These are phyloP conservation scores for Caloenas nicobarica DNA, from an alignment of 2,113 vertebrate species.

Conservation along the genomic window DNA sequence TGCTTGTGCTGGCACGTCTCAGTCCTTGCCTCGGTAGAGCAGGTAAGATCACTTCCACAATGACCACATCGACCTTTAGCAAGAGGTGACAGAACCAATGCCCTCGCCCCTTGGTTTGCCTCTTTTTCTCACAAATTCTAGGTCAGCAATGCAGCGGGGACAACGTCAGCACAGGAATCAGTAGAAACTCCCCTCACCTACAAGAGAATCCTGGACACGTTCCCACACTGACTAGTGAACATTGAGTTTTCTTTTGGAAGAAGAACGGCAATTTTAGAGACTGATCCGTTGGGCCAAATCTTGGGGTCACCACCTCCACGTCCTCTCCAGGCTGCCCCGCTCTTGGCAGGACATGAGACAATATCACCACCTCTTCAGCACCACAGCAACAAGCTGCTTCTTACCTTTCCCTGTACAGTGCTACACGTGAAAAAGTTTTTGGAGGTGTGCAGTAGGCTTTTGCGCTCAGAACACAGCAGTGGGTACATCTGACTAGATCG, in stretches of 20 bases:
- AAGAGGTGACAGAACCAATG: background rate
- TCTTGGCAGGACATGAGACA: background rate
- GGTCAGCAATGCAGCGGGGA: background rate
- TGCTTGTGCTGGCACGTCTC: background rate
- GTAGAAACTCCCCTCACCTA: background rate
- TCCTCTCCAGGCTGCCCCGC: background rate
- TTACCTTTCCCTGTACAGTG: background rate
- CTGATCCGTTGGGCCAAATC: background rate
- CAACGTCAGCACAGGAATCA: background rate
- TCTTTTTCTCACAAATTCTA: background rate
- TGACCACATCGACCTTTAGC: background rate
- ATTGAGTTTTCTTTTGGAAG: background rate
- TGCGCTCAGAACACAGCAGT: background rate
- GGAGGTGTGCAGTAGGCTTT: background rate
- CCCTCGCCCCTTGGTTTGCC: background rate
- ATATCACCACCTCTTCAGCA: background rate
- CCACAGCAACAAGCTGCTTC: background rate
- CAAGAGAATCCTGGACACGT: background rate
- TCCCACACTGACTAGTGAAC: background rate
- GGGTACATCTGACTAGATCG: fast-evolving
- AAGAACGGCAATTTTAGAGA: background rate
- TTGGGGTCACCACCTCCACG: background rate
- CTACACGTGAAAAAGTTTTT: fast-evolving
- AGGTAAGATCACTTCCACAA: background rate
- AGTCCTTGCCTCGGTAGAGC: background rate